phyloP scores from a whole-genome alignment of 1,140 invertebrate genomes.

The Lucilia sericata region DNA sequence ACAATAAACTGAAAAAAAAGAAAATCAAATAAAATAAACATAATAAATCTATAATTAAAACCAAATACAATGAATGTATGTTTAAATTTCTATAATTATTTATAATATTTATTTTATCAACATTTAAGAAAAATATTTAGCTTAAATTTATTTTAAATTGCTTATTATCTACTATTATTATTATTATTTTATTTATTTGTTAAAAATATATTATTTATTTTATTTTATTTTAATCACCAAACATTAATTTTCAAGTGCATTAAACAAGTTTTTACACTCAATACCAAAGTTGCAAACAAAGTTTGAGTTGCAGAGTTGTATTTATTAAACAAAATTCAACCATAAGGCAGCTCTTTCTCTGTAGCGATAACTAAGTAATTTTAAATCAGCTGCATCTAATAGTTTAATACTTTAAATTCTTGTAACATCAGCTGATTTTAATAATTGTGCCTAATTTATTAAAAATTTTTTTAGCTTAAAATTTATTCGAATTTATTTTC shows the following conservation, averaged over 20 bases:
- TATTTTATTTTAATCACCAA: background rate
- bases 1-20: too few relatives aligned
- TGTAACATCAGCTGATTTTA: background rate
- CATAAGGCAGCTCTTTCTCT: too few relatives aligned
- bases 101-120: too few relatives aligned
- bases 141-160: background rate
- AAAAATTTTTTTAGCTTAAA: background rate
- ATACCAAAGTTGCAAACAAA: too few relatives aligned
- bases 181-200: background rate
- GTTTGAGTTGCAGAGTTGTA: too few relatives aligned
- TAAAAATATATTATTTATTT: background rate
- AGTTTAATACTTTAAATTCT: too few relatives aligned
- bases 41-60: background rate
- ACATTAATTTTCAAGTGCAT: background rate
- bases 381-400: too few relatives aligned
- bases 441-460: slow-evolving; percentile 11
- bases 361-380: background rate
- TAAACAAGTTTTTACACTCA: background rate
- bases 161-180: background rate
- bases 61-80: background rate
- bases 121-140: background rate
- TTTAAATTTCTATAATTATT: background rate
- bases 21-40: too few relatives aligned
- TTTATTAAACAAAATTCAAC: too few relatives aligned
- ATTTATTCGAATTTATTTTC: background rate